Evolutionary conservation across 2,113 vertebrate genomes (phyloP).

Genomic region (Ginglymostoma cirratum): DNA sequence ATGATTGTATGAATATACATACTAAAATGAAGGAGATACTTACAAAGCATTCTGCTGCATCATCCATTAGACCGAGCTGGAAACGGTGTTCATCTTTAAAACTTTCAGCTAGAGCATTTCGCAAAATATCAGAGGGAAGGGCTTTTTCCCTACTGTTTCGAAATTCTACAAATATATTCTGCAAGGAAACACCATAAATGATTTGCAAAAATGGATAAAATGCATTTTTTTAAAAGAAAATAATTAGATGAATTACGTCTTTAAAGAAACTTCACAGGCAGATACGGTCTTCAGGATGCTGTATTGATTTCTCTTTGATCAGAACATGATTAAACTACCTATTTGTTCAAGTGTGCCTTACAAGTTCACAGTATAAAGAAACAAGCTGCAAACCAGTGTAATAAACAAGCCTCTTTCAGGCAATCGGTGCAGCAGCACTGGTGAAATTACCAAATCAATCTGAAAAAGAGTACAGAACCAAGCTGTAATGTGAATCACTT

Average conservation of each 20-base stretch:
- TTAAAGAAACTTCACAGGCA: no score
- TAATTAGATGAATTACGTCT: background rate
- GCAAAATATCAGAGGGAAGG: constrained; percentile 86
- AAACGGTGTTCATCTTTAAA: constrained; percentile 96
- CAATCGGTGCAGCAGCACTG: background rate
- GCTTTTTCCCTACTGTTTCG: constrained; percentile 90
- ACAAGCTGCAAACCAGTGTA: background rate
- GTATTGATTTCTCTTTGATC: background rate
- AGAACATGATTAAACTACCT: no score
- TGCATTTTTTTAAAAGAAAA: background rate
- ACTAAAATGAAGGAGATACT: constrained; percentile 50
- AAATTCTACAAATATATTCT: constrained; percentile 92
- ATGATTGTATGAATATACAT: background rate
- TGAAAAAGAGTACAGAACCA: background rate
- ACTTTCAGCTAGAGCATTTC: constrained; percentile 86
- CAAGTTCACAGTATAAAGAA: background rate
- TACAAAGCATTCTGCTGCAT: constrained; percentile 97
- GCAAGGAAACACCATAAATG: constrained; percentile 35
- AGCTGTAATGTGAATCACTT: background rate
- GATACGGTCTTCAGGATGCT: background rate
- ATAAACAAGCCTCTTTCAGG: background rate
- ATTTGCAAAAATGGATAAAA: background rate
- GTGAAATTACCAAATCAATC: background rate
- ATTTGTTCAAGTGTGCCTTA: no score
- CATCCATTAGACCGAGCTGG: constrained; percentile 96